These are phyloP conservation scores for Oeneis ivallda DNA, from an alignment of 2,888 invertebrate species.

Conservation along the genomic window DNA sequence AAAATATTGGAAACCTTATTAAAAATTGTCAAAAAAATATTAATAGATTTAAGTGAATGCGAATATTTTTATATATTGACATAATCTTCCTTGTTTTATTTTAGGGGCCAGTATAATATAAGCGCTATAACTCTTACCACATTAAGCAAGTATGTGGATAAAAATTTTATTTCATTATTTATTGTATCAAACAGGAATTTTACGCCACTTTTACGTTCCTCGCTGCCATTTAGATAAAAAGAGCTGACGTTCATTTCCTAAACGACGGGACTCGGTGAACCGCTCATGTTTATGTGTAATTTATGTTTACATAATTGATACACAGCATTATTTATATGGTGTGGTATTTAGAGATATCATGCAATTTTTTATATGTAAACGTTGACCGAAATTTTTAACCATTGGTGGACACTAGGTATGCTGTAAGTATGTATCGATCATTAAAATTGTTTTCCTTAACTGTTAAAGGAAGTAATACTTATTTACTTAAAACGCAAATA, in stretches of 20 bases:
- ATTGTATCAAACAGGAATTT: conserved; percentile 63
- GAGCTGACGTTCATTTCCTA: conserved; percentile 67
- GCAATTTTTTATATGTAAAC: neutral
- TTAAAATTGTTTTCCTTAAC: no score
- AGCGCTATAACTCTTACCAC: conserved; percentile 40
- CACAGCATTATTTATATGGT: conserved; percentile 4
- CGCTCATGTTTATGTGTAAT: conserved; percentile 42
- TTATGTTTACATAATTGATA: conserved; percentile 42
- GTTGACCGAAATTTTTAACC: no score
- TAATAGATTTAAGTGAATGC: no score
- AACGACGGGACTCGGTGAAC: conserved; percentile 51
- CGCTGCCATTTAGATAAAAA: conserved; percentile 71
- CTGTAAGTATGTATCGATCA: no score
- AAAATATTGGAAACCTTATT: no score
- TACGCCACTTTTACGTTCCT: conserved; percentile 71
- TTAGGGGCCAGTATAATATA: conserved; percentile 30
- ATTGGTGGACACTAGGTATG: no score
- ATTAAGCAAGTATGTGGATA: conserved; percentile 45
- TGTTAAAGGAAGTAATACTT: no score
- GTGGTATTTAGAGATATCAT: neutral
- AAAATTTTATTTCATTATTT: conserved; percentile 68
- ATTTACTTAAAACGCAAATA: no score
- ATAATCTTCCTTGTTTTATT: conserved; percentile 7
- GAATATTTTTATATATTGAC: neutral
- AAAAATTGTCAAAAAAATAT: no score